These are phyloP conservation scores for Gymnosoma rotundatum DNA, from an alignment of 2,888 invertebrate genomes.

Conservation along the genomic window DNA sequence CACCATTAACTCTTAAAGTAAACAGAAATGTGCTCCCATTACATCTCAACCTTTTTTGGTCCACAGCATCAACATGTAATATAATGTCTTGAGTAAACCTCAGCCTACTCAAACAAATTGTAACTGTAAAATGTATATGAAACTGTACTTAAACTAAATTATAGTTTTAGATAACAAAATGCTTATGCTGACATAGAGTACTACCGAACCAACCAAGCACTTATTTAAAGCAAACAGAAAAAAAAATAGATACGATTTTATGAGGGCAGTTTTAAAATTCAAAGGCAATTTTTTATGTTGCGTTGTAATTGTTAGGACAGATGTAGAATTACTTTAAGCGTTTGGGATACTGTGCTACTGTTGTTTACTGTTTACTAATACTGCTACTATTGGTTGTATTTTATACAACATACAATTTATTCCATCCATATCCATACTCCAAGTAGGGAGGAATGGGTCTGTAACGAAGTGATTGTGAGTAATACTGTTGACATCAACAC, in stretches of 20 bases:
- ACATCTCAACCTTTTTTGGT: neutral
- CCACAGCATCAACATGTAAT: slow-evolving; percentile 5
- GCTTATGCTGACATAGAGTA: slow-evolving; percentile 41
- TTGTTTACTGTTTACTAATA: too few relatives aligned
- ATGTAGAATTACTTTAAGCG: too few relatives aligned
- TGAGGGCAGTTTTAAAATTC: slow-evolving; percentile 2
- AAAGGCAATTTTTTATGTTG: too few relatives aligned
- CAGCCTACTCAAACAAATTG: slow-evolving; percentile 2
- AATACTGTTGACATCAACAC: too few relatives aligned
- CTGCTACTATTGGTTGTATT: too few relatives aligned
- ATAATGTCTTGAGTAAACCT: slow-evolving; percentile 32
- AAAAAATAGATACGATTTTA: neutral
- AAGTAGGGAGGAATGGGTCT: too few relatives aligned
- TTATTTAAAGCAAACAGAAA: neutral
- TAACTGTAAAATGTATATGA: neutral
- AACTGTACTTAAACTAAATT: slow-evolving; percentile 57
- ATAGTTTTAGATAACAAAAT: slow-evolving; percentile 54
- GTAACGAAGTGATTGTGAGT: too few relatives aligned
- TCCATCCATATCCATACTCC: too few relatives aligned
- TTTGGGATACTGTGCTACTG: too few relatives aligned
- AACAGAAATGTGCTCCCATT: neutral
- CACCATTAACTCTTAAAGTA: neutral
- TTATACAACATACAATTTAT: too few relatives aligned
- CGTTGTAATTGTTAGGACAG: too few relatives aligned
- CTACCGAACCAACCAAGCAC: neutral